Evolutionary conservation across 2,888 invertebrate species (phyloP), one percentile per base, ranked within the genome.

Genomic region (Orthosia gothica): DNA sequence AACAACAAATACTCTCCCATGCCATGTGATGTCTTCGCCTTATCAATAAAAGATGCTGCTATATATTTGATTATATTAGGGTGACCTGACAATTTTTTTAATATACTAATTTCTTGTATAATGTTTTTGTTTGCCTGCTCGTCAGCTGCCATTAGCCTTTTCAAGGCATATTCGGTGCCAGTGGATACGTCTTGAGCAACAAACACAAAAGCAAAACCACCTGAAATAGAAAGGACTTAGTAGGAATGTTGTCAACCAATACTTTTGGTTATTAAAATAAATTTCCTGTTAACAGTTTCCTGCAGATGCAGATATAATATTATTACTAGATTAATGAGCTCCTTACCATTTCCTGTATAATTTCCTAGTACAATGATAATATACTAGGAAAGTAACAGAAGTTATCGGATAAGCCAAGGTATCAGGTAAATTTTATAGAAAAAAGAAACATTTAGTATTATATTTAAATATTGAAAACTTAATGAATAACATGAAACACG

Each of bases 171-270:
- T 92, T 99, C 98, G 86, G 98, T 98, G 81, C 98, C 98, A 83
- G 97, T 97, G 80, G 97, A 97, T 79, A 98, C 95, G 96, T 99
- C 99, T 97, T 99, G 99, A 88, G 99, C 99, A 87, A 99, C 98
- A 97, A 98, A 99, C 76, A 99, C 99, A 96, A 99, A 98, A 77
- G 99, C 99, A 97, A 99, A 99, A 82, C 99, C 99, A 97, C 99
- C 99, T 99, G 97, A 69, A 97, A 97, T 81, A 81, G 87, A 87
- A 88, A 74, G 67, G 32, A 70, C 54, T 74, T 64, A 74, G 64
- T 80, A 84, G 79, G 58, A 85, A 70, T 55, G 66, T 79, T 66
- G 64, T 71, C 15, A 40, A 72, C 32, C 61, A 74, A 64, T 26
- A 62, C 2, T 32, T 64, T 57, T 49, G 54, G 18, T 70, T 62